Evolutionary conservation across 1,140 invertebrate genomes (phyloP).

Genomic region (Brachionus paranguensis): DNA sequence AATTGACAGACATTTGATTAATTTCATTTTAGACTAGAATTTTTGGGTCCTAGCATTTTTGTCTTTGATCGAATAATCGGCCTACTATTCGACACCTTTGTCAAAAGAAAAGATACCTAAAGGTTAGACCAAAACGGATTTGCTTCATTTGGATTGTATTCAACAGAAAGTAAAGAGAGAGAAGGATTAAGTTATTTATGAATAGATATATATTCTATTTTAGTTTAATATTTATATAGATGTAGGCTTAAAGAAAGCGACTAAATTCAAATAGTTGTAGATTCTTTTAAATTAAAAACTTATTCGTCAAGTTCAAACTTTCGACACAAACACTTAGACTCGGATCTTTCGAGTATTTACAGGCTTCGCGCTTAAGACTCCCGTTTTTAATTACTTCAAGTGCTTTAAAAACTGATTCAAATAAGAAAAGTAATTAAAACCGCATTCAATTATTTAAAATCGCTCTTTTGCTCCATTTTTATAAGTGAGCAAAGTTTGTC

Average conservation of each 20-base stretch:
- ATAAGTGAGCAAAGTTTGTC: not conserved
- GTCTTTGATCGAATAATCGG: not conserved
- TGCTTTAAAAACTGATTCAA: not conserved
- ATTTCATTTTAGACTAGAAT: not conserved
- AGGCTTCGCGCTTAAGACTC: not conserved
- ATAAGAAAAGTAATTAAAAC: not conserved
- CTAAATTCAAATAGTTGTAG: not conserved
- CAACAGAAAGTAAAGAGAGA: not conserved
- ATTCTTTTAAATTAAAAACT: conserved; percentile 20
- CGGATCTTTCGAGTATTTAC: not conserved
- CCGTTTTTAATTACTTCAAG: not conserved
- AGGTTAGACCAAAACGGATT: conserved; percentile 17
- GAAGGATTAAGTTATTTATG: conserved; percentile 18
- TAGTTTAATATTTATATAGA: conserved; percentile 8
- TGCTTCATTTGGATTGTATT: conserved; percentile 24
- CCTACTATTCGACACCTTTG: not conserved
- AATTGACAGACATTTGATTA: not conserved
- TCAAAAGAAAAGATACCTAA: conserved; percentile 1
- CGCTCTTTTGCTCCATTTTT: not conserved
- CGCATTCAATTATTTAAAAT: not conserved
- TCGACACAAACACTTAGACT: conserved; percentile 1
- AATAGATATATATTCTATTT: conserved; percentile 21
- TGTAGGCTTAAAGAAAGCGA: not conserved
- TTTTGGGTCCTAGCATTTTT: not conserved
- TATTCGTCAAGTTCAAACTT: conserved; percentile 5